phyloP scores from a whole-genome alignment of 2,113 vertebrate genomes.

The Calidris pygmaea region DNA sequence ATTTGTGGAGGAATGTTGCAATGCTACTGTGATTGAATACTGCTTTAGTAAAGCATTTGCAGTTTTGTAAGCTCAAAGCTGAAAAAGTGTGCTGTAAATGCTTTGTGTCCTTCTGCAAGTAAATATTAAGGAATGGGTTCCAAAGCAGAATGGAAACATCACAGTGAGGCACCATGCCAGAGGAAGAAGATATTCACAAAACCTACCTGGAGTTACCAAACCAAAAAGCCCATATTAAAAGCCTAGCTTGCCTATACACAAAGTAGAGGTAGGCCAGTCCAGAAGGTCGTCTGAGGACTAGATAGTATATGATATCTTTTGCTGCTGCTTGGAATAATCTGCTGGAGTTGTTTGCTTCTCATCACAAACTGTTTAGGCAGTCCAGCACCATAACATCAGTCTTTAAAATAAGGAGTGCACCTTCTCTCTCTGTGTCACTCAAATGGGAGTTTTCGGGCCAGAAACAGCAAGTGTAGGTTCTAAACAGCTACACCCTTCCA shows the following conservation, averaged over 20 bases:
- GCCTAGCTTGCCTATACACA: background rate
- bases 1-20: background rate
- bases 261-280: background rate
- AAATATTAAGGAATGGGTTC: background rate
- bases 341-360: background rate
- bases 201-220: background rate
- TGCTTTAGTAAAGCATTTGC: background rate
- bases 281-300: background rate
- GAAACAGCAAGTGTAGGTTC: background rate
- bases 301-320: background rate
- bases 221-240: background rate
- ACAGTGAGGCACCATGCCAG: background rate
- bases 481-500: background rate
- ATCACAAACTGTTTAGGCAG: background rate
- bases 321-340: background rate
- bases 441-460: background rate
- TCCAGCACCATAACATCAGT: rapidly evolving
- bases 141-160: background rate
- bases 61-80: background rate
- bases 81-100: background rate
- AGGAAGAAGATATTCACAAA: background rate
- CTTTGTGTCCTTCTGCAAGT: background rate
- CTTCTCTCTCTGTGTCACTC: background rate
- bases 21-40: background rate
- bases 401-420: background rate